Conservation (phyloP, 2,113 vertebrate species). For the Podarcis cretensis region DNA sequence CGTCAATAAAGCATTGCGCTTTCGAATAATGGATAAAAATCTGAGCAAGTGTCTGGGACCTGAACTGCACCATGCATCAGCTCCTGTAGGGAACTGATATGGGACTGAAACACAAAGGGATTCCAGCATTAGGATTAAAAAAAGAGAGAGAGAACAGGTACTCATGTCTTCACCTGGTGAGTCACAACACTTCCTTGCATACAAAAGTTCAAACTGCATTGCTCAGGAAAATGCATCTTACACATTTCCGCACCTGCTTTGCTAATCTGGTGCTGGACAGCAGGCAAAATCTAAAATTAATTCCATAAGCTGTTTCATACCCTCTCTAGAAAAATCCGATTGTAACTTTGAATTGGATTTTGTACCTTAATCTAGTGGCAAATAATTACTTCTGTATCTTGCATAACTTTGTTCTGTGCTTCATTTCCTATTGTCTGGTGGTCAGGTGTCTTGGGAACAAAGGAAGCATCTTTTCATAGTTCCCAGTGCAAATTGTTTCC, state of each 20-base stretch:
- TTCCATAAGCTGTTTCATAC: background rate
- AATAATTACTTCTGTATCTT: background rate
- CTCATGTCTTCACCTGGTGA: background rate
- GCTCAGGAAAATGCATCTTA: background rate
- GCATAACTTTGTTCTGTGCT: background rate
- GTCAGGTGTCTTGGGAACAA: background rate
- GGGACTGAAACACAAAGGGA: background rate
- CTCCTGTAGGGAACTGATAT: background rate
- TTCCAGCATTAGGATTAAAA: background rate
- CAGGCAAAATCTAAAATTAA: background rate
- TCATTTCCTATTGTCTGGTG: background rate
- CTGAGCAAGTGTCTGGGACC: too few species aligned
- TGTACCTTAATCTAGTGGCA: conserved; percentile 15
- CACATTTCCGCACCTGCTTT: background rate
- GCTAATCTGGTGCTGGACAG: background rate
- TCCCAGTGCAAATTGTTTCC: background rate
- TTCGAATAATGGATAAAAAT: background rate
- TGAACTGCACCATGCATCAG: background rate
- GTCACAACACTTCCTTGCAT: background rate
- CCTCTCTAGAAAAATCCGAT: background rate
- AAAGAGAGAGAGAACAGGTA: background rate
- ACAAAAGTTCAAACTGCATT: background rate
- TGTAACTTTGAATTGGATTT: background rate
- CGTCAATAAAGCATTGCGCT: background rate
- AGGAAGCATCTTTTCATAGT: background rate